phyloP scores from a whole-genome alignment of 2,113 vertebrate genomes.

The Nesogale talazaci region DNA sequence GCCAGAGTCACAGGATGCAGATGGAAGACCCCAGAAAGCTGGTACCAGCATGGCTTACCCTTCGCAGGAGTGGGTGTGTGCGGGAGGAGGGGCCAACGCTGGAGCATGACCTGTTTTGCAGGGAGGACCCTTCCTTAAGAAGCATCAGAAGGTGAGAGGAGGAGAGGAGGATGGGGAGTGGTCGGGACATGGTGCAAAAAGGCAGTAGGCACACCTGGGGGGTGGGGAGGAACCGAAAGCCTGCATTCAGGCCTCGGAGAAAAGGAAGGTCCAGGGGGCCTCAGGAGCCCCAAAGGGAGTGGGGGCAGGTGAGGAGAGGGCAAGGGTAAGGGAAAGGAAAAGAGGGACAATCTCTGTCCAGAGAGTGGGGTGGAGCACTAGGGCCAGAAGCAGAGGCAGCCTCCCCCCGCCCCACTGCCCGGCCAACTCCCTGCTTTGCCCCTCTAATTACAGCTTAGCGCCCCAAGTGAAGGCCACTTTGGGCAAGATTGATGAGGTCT shows the following conservation, averaged over 20 bases:
- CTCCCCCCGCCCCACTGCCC: fast-evolving
- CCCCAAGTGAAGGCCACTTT: constrained; percentile 43
- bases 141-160: not conserved
- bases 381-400: not conserved
- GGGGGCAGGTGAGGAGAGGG: not conserved
- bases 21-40: too few relatives aligned
- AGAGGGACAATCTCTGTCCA: fast-evolving
- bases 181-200: not conserved
- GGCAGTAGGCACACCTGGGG: fast-evolving
- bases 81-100: not conserved
- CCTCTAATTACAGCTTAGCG: not conserved
- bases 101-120: not conserved
- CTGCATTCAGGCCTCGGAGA: fast-evolving
- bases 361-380: fast-evolving
- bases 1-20: not conserved
- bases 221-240: fast-evolving
- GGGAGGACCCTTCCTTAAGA: not conserved
- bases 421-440: not conserved
- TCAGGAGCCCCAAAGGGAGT: not conserved
- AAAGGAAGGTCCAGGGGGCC: not conserved
- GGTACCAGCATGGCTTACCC: too few relatives aligned
- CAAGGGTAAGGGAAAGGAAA: too few relatives aligned
- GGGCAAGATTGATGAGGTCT: constrained; percentile 60
- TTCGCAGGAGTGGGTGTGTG: not conserved
- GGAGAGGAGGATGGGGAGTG: not conserved